Evolutionary conservation across 2,888 invertebrate species (phyloP).

Genomic region (Gari tellinella): DNA sequence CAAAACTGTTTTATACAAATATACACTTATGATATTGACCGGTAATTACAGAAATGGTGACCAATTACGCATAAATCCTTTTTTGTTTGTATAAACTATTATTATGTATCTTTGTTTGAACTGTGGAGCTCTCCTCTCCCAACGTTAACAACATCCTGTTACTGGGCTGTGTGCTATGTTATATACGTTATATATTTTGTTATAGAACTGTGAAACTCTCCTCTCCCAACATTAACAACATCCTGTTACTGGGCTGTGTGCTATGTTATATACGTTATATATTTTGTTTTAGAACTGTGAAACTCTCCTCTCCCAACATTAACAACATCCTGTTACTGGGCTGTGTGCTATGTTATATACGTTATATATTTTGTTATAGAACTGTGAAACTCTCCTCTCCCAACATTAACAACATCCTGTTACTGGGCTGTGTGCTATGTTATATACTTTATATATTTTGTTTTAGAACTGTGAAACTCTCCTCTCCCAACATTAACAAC

Average conservation of each 20-base stretch:
- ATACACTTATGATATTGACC: too few species aligned
- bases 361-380: too few species aligned
- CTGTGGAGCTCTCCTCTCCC: slow-evolving; percentile 79
- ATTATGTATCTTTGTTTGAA: slow-evolving; percentile 47
- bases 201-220: slow-evolving; percentile 79
- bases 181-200: too few species aligned
- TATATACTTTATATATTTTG: not conserved
- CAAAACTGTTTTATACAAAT: too few species aligned
- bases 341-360: slow-evolving; percentile 66
- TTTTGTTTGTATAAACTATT: too few species aligned
- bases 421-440: slow-evolving; percentile 72
- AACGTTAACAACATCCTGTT: slow-evolving; percentile 78
- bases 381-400: slow-evolving; percentile 79
- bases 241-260: slow-evolving; percentile 73
- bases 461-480: slow-evolving; percentile 77
- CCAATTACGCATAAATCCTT: too few species aligned
- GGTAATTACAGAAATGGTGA: too few species aligned
- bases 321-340: slow-evolving; percentile 78
- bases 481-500: slow-evolving; percentile 79
- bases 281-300: slow-evolving; percentile 68
- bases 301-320: slow-evolving; percentile 78
- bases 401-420: slow-evolving; percentile 76
- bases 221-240: slow-evolving; percentile 78
- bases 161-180: slow-evolving; percentile 70
- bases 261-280: too few species aligned